These are phyloP conservation scores for Meles meles DNA, from an alignment of 2,113 vertebrate genomes.

Conservation along the genomic window DNA sequence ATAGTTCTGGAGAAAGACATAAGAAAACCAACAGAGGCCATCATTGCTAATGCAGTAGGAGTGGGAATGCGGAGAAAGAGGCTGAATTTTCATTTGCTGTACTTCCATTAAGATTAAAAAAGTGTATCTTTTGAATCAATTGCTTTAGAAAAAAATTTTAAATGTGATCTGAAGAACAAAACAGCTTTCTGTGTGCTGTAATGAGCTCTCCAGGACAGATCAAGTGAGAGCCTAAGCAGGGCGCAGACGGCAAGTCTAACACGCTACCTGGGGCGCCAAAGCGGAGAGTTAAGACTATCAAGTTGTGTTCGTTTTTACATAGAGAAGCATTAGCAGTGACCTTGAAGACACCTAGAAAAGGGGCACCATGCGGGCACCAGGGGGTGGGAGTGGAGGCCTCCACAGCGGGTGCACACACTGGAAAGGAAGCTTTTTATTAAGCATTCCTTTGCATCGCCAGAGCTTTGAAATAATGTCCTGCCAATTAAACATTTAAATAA, in stretches of 20 bases:
- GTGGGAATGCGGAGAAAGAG: neutral
- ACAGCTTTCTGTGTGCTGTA: neutral
- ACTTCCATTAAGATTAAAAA: neutral
- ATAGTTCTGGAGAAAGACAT: neutral
- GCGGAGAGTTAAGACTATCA: neutral
- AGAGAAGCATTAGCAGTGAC: neutral
- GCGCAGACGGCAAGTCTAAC: accelerated
- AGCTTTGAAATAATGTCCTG: neutral
- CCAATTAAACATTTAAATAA: neutral
- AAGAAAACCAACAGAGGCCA: neutral
- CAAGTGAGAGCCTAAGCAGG: neutral
- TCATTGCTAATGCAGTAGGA: neutral
- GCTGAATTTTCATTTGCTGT: neutral
- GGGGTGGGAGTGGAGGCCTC: accelerated
- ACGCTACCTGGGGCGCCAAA: accelerated
- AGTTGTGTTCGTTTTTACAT: neutral
- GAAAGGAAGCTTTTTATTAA: neutral
- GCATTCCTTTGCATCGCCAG: neutral
- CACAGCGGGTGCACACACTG: accelerated
- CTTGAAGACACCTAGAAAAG: neutral
- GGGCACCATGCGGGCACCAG: neutral
- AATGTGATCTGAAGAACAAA: neutral
- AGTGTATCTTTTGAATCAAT: neutral
- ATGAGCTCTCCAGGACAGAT: neutral
- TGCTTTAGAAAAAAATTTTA: neutral